Evolutionary conservation across 2,888 invertebrate genomes (phyloP).

Genomic region (Scaptomyza caliginosa): DNA sequence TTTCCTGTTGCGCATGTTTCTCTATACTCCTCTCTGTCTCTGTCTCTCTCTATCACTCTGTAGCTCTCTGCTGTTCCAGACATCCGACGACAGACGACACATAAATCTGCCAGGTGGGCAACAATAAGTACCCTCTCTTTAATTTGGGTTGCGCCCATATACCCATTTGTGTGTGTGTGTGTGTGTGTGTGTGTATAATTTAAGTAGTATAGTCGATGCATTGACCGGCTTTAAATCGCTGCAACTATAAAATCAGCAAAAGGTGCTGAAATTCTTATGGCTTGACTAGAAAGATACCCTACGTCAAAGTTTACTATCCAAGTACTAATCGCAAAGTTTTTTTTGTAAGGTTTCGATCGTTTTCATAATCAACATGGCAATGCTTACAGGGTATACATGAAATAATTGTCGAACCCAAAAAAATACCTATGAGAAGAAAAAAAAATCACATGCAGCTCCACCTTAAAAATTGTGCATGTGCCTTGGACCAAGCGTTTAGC

Average conservation of each 20-base stretch:
- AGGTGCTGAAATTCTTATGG: neutral
- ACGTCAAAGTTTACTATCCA: too few species aligned
- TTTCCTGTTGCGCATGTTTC: constrained; percentile 67
- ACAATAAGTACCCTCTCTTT: constrained; percentile 21
- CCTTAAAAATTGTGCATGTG: constrained; percentile 66
- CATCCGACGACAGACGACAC: constrained; percentile 10
- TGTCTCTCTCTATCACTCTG: too few species aligned
- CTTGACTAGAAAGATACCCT: neutral
- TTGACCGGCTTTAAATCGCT: constrained; percentile 26
- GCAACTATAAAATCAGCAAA: neutral
- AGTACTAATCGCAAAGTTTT: too few species aligned
- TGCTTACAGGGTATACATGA: constrained; percentile 10
- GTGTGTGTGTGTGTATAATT: constrained; percentile 19
- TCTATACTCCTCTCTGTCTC: constrained; percentile 4
- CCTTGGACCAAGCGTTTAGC: constrained; percentile 34
- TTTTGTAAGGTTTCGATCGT: too few species aligned
- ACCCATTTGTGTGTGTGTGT: constrained; percentile 11
- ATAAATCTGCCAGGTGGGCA: constrained; percentile 45
- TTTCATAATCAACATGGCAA: too few species aligned
- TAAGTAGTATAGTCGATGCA: constrained; percentile 32
- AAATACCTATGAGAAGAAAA: neutral
- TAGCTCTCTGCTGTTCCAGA: neutral
- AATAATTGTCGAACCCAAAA: constrained; percentile 37
- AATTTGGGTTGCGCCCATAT: constrained; percentile 15
- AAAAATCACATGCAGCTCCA: constrained; percentile 59